Conservation (phyloP, 2,113 vertebrate species). For the Chlorocebus sabaeus region DNA sequence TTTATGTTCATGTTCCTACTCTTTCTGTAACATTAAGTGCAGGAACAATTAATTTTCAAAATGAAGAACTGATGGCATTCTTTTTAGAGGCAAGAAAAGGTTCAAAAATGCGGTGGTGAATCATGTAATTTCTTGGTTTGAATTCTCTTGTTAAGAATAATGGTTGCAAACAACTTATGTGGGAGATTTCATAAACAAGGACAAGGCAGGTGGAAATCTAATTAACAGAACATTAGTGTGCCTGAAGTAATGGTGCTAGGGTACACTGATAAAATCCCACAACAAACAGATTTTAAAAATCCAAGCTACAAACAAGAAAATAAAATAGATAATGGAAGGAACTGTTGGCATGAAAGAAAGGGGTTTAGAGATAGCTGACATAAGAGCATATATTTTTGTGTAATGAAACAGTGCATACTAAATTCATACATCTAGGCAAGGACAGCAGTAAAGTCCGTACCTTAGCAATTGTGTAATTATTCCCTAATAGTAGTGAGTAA, state of each 20-base stretch:
- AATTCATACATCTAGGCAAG: background rate
- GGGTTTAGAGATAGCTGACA: background rate
- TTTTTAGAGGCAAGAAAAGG: background rate
- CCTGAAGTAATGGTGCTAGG: slow-evolving; percentile 11
- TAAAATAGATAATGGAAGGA: slow-evolving; percentile 25
- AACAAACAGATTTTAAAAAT: slow-evolving; percentile 40
- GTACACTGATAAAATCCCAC: slow-evolving; percentile 28
- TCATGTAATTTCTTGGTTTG: background rate
- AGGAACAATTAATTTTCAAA: background rate
- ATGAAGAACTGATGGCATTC: background rate
- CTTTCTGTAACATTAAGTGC: background rate
- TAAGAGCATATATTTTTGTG: background rate
- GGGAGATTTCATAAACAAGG: slow-evolving; percentile 34
- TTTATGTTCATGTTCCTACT: background rate
- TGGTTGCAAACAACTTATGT: background rate
- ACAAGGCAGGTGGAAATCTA: slow-evolving; percentile 20
- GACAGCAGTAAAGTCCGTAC: background rate
- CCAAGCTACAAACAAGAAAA: slow-evolving; percentile 21
- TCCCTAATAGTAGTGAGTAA: slow-evolving; percentile 17
- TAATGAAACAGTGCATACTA: background rate
- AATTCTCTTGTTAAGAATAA: slow-evolving; percentile 19
- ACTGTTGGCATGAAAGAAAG: background rate
- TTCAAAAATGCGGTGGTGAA: background rate
- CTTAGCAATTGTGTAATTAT: slow-evolving; percentile 31
- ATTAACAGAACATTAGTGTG: slow-evolving; percentile 32